Base-by-base conservation (phyloP, 2,888 invertebrate species). In the Parasteatoda lunata region DNA sequence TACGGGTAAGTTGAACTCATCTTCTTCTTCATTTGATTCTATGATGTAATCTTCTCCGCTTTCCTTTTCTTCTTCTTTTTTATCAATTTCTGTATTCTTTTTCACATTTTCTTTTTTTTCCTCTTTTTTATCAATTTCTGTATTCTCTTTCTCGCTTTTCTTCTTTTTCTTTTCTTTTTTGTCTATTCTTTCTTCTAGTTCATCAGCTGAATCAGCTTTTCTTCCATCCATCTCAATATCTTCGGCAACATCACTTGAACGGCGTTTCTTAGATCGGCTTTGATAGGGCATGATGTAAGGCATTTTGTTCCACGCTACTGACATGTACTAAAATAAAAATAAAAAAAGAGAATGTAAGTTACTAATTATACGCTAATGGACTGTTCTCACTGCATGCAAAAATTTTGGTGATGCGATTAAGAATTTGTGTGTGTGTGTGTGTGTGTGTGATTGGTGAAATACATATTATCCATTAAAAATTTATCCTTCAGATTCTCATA, bases 1-100 rank as follows among this genome's bases (percentile, higher is more conserved):
- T 59, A 98, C 95, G 0, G 98, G 98, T 80, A 99, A 92, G 92
- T 98, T 98, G 92, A 98, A 98, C 91, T 98, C 97, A 90, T 98
- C 97, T 91, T 96, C 97, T 91, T 95, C 95, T 90, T 95, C 96
- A 59, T 95, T 95, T 68, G 95, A 94, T 0, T 95, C 96, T 5
- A 78, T 70, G n/a, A 75, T 80, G 47, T 72, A 71, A 65, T 80
- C 85, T 68, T 81, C 73, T 13, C n/a, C 30, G 47, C 30, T 76
- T 48, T 81, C 68, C 0, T 15, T 72, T 75, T 75, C 73, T 47
- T 70, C 75, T 30, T 30, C 30, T 30, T 30, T 30, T 30, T 30
- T 0, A 30, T 30, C 30, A 30, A 30, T 30, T 49, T 77, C 84
- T 7, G 9, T 30, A 7, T 52, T 59, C 30, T n/a, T 65, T 30